Evolutionary conservation across 2,888 invertebrate species (phyloP).

Genomic region (Drosophila paucipuncta): DNA sequence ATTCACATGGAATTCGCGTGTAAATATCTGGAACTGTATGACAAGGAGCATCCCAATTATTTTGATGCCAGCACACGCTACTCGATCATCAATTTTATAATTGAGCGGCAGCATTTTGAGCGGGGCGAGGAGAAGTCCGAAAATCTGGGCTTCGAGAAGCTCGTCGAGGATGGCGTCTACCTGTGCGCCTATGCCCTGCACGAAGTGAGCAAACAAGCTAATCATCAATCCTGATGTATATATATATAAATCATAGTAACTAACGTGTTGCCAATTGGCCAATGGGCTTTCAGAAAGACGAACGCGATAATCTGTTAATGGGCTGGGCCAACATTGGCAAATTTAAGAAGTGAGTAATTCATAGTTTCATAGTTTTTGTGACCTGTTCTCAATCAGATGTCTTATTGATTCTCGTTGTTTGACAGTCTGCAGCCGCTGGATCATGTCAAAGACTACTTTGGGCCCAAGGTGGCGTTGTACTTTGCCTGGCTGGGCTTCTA

Average conservation of each 20-base stretch:
- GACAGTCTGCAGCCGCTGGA: slow-evolving; percentile 89
- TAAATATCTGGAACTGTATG: slow-evolving; percentile 91
- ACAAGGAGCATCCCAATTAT: slow-evolving; percentile 88
- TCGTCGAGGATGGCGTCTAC: slow-evolving; percentile 89
- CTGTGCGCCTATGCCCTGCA: slow-evolving; percentile 91
- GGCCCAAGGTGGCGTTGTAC: slow-evolving; percentile 91
- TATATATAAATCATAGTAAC: background rate
- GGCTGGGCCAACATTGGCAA: slow-evolving; percentile 91
- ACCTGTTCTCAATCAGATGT: background rate
- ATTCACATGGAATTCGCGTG: slow-evolving; percentile 90
- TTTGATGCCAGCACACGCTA: slow-evolving; percentile 89
- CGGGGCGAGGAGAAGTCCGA: slow-evolving; percentile 85
- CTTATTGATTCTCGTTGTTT: background rate
- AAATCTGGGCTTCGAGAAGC: slow-evolving; percentile 89
- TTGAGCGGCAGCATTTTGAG: slow-evolving; percentile 89
- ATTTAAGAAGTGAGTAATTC: slow-evolving; percentile 87
- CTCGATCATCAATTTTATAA: slow-evolving; percentile 90
- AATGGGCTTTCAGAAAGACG: slow-evolving; percentile 31
- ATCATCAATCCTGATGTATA: background rate
- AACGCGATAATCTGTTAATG: slow-evolving; percentile 85
- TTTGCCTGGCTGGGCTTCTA: slow-evolving; percentile 95
- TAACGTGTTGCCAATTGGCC: background rate
- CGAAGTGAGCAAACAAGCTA: slow-evolving; percentile 87
- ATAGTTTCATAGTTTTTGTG: background rate
- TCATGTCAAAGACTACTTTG: slow-evolving; percentile 91